Percentiles rank a stretch among this genome's conserved stretches.
These are phyloP conservation scores for Mus spicilegus DNA, from an alignment of 2,113 vertebrate species.

Conservation along the genomic window DNA sequence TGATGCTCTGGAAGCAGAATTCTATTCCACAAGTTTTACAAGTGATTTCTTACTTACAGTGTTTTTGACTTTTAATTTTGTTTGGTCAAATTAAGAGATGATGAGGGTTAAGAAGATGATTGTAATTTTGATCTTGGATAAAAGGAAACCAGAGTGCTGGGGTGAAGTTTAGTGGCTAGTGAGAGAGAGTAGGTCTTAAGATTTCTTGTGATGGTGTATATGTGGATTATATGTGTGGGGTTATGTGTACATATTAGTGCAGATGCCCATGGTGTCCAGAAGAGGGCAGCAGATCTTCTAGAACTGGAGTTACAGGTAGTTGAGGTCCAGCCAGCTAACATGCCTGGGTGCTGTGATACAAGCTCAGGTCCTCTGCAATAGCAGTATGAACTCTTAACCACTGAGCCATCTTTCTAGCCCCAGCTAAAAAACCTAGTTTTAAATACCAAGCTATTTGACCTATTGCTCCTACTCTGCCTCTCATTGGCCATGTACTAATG, in stretches of 20 bases:
- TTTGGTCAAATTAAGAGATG: slow-evolving; percentile 3
- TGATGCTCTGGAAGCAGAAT: background rate
- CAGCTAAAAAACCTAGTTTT: background rate
- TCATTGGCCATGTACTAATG: background rate
- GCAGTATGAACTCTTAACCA: background rate
- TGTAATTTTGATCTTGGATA: background rate
- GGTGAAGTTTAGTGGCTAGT: background rate
- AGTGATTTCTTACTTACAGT: background rate
- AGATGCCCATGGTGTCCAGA: background rate
- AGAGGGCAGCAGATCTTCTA: background rate
- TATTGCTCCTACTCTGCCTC: background rate
- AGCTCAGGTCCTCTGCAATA: background rate
- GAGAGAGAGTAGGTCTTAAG: background rate
- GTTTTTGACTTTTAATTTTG: background rate
- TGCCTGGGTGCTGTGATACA: background rate
- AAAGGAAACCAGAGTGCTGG: background rate
- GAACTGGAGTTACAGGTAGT: background rate
- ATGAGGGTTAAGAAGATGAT: slow-evolving; percentile 26
- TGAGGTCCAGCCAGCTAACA: background rate
- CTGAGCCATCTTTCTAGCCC: background rate
- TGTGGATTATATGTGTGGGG: background rate
- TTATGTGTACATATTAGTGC: background rate
- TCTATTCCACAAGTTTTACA: background rate
- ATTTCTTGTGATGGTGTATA: background rate
- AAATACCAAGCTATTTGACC: background rate